A percentile compares a stretch with the other conserved stretches of the same genome.
phyloP scores from a whole-genome alignment of 2,797 vertebrate species.

The Parotocinclus haroldoi region DNA sequence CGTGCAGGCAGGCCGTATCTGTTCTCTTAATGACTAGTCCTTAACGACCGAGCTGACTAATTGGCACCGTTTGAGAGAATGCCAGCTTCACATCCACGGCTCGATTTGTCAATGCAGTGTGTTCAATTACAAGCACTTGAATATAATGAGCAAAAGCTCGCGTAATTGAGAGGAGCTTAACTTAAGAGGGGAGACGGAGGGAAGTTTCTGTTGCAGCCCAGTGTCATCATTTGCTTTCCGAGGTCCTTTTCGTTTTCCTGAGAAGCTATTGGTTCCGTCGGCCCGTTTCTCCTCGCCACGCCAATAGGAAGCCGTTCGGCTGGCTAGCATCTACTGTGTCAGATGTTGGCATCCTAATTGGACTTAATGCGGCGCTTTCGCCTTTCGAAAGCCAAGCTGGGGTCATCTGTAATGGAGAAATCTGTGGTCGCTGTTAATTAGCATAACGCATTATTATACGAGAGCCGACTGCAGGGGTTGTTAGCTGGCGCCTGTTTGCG shows the following conservation, averaged over 20 bases:
- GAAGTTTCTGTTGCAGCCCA: background rate
- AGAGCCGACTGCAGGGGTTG: constrained; percentile 25
- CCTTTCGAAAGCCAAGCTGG: constrained; percentile 14
- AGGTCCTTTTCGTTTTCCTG: background rate
- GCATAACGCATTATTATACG: constrained; percentile 26
- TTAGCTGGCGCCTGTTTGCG: constrained; percentile 21
- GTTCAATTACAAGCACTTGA: constrained; percentile 48
- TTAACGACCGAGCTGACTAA: constrained; percentile 57
- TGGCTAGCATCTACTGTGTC: constrained; percentile 17
- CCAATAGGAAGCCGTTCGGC: constrained; percentile 21
- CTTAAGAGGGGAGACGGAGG: background rate
- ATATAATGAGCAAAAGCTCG: constrained; percentile 33
- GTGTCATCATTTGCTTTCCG: background rate
- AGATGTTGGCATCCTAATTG: constrained; percentile 25
- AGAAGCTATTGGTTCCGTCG: background rate
- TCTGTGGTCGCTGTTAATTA: constrained; percentile 31
- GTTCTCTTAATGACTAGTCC: constrained; percentile 40
- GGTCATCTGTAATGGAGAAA: constrained; percentile 29
- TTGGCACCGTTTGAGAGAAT: constrained; percentile 65
- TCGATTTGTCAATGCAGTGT: constrained; percentile 57
- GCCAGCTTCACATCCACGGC: constrained; percentile 68
- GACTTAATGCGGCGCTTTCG: constrained; percentile 3
- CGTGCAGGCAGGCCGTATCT: constrained; percentile 13
- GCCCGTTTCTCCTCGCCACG: background rate
- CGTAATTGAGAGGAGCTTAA: constrained; percentile 8